These are phyloP conservation scores for Anagrus nilaparvatae DNA, from an alignment of 1,140 invertebrate genomes.

Conservation along the genomic window DNA sequence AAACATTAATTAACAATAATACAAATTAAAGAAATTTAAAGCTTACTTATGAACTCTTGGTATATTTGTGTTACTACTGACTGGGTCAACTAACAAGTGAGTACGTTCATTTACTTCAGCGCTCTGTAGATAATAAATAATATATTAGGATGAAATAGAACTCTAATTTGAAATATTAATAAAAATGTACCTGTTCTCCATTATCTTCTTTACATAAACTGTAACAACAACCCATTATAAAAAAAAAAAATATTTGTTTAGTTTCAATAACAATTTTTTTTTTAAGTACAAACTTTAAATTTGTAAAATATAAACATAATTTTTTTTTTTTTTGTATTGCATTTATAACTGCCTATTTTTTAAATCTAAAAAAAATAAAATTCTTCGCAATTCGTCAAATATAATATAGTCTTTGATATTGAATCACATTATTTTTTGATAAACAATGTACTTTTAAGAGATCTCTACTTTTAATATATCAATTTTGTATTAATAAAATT, in stretches of 20 bases:
- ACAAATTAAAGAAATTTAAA: constrained; percentile 2
- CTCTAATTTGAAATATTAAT: neutral
- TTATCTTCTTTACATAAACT: constrained; percentile 50
- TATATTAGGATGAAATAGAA: constrained; percentile 1
- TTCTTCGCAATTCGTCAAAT: too few relatives aligned
- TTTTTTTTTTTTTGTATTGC: too few relatives aligned
- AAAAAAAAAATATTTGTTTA: neutral
- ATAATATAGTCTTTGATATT: too few relatives aligned
- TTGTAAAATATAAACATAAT: too few relatives aligned
- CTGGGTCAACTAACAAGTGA: constrained; percentile 56
- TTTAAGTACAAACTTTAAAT: too few relatives aligned
- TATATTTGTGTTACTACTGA: constrained; percentile 53
- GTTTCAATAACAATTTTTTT: too few relatives aligned
- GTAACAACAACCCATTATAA: constrained; percentile 41
- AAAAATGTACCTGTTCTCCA: constrained; percentile 42
- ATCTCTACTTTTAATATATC: too few relatives aligned
- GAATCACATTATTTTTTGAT: too few relatives aligned
- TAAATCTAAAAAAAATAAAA: too few relatives aligned
- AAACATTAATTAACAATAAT: constrained; percentile 1
- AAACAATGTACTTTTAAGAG: too few relatives aligned
- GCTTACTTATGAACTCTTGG: constrained; percentile 47
- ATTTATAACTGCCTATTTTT: too few relatives aligned
- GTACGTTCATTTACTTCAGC: constrained; percentile 57
- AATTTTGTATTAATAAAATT: too few relatives aligned
- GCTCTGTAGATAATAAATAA: constrained; percentile 35